These are phyloP conservation scores for Serranus cabrilla DNA, from an alignment of 2,797 vertebrate genomes.

Conservation along the genomic window DNA sequence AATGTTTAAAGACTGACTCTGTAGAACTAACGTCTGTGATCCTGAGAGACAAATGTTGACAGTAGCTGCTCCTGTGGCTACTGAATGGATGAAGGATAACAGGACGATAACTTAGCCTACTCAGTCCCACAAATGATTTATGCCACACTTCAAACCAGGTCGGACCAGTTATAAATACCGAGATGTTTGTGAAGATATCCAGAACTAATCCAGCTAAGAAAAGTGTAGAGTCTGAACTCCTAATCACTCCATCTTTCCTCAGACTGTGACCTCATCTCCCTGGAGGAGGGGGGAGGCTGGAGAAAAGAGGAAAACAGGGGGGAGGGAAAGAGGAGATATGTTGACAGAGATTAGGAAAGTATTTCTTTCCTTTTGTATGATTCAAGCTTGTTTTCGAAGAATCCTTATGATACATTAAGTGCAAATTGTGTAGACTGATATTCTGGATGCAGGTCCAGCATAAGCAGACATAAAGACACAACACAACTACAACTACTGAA, in stretches of 20 bases:
- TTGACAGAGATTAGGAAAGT: constrained; percentile 21
- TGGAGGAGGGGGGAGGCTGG: constrained; percentile 50
- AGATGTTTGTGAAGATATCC: constrained; percentile 55
- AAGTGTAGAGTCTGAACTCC: constrained; percentile 44
- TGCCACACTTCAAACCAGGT: constrained; percentile 27
- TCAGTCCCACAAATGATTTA: constrained; percentile 24
- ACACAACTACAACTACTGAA: no score
- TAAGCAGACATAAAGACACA: background rate
- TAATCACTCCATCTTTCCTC: constrained; percentile 79
- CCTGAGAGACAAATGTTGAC: background rate
- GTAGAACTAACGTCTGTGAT: constrained; percentile 1
- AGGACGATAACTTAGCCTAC: background rate
- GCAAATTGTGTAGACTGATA: background rate
- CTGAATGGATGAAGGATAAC: constrained; percentile 10
- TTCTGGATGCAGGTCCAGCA: background rate
- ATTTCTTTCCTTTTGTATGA: constrained; percentile 28
- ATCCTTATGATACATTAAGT: background rate
- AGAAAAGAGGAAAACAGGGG: constrained; percentile 18
- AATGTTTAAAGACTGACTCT: background rate
- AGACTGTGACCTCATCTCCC: constrained; percentile 83
- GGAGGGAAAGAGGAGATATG: constrained; percentile 16
- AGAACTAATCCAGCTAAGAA: constrained; percentile 46
- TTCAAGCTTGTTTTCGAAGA: background rate
- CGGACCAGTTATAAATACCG: constrained; percentile 28
- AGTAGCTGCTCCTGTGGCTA: constrained; percentile 16